Conservation (phyloP, 2,888 invertebrate species). For the Torymus tubicola region DNA sequence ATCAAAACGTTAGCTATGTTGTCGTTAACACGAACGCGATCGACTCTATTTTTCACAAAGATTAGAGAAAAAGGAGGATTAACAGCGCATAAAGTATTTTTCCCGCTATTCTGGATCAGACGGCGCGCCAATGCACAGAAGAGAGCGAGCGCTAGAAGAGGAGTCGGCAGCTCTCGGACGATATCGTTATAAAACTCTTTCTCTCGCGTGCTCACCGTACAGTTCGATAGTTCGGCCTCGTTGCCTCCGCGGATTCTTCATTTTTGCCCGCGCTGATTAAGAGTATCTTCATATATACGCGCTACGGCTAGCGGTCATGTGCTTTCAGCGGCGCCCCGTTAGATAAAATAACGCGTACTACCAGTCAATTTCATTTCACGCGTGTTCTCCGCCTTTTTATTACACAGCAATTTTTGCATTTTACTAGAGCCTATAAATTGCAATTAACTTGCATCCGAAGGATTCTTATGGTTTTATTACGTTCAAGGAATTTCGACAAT, state of each 20-base stretch:
- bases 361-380: constrained; percentile 39
- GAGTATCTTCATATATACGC: constrained; percentile 14
- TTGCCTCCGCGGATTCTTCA: constrained; percentile 38
- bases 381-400: constrained; percentile 16
- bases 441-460: neutral
- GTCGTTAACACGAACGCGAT: no score
- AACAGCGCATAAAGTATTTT: neutral
- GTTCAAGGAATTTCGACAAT: no score
- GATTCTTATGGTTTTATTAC: neutral
- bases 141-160: neutral
- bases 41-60: neutral
- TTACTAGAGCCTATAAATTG: constrained; percentile 26
- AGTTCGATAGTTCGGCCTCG: constrained; percentile 38
- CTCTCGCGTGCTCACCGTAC: neutral
- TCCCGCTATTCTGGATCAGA: neutral
- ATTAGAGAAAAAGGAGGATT: neutral
- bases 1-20: no score
- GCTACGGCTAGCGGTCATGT: neutral
- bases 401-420: neutral
- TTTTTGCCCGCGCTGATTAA: constrained; percentile 26
- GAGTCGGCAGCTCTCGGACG: neutral
- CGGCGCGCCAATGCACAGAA: neutral
- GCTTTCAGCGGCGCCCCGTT: constrained; percentile 8
- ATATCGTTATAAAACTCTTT: constrained; percentile 33
- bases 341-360: constrained; percentile 9